Percentiles rank a stretch among this genome's conserved stretches.
phyloP scores from a whole-genome alignment of 2,797 vertebrate genomes.

The Rhyacichthys aspro region DNA sequence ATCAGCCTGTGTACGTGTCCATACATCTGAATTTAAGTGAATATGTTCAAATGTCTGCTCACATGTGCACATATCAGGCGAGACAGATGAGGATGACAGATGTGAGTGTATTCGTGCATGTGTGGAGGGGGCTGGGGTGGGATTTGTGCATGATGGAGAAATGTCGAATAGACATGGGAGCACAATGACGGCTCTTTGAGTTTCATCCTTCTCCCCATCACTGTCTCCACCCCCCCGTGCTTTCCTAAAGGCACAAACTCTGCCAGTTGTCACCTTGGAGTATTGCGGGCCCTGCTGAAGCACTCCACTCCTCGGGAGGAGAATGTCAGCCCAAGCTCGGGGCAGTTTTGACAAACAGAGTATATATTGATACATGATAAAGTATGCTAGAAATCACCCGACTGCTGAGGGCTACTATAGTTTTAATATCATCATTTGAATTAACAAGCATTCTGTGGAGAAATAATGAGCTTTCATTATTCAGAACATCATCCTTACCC shows the following conservation, averaged over 20 bases:
- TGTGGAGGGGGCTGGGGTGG: constrained; percentile 15
- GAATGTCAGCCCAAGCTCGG: constrained; percentile 99
- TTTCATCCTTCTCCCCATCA: constrained; percentile 85
- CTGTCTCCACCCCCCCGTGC: constrained; percentile 65
- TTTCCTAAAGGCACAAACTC: constrained; percentile 96
- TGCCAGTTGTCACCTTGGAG: constrained; percentile 98
- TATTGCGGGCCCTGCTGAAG: constrained; percentile 95
- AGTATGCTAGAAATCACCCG: constrained; percentile 99
- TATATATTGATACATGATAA: constrained; percentile 99
- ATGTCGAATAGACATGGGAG: constrained; percentile 74
- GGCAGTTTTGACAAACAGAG: constrained; percentile 99
- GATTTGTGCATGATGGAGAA: constrained; percentile 72
- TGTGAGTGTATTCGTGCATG: constrained; percentile 70
- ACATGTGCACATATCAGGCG: constrained; percentile 56
- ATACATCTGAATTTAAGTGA: constrained; percentile 44
- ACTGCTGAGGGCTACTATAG: constrained; percentile 99
- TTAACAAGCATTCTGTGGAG: constrained; percentile 99
- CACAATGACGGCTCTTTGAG: constrained; percentile 88
- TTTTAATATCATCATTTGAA: constrained; percentile 99
- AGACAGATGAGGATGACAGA: constrained; percentile 76
- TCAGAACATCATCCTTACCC: constrained; percentile 99
- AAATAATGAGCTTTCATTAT: constrained; percentile 99
- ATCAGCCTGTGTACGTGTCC: constrained; percentile 29
- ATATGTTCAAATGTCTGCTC: constrained; percentile 63
- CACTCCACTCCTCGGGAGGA: constrained; percentile 88